Evolutionary conservation across 2,888 invertebrate genomes (phyloP), one percentile per base, ranked within the genome.

Genomic region (Chloroclysta siterata): DNA sequence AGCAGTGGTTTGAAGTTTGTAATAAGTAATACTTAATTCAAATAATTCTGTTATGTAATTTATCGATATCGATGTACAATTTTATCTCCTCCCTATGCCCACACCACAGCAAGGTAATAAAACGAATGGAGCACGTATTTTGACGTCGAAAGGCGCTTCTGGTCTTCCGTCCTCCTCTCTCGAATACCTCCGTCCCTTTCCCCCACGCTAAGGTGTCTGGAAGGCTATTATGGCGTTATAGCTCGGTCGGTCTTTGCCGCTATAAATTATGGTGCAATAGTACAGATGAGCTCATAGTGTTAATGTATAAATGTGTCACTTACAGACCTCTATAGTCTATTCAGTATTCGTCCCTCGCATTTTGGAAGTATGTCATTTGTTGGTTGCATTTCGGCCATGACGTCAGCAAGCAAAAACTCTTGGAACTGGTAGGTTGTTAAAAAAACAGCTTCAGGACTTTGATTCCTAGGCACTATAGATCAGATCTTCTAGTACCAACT

Each of bases 111-210:
- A 78, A 78, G 81, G 90, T 85, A 92, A 93, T 92, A 93, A 93
- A 93, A 92, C 93, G 92, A 93, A 89, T 89, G 89, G 87, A 88
- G 89, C 93, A 91, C 92, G 93, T 93, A 93, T 93, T 93, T 93
- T 92, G 93, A 93, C 93, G 93, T 90, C 85, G 86, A 90, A 91
- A 91, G 93, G 93, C 93, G 93, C 93, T 93, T 93, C 93, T 93
- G 93, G 90, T 91, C 89, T 64, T 68, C 68, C 74, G 13, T 89
- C 88, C 69, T 80, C 7, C 71, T 91, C 84, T 57, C 70, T 17
- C 85, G 47, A 62, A 83, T 83, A 72, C 70, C 71, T 60, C 47
- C 73, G 66, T 91, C 89, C 70, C 84, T 10, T 46, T 90, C 81
- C 29, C 82, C 67, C 90, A 47, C 71, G 68, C 81, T 72, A 81